phyloP scores from a whole-genome alignment of 2,113 vertebrate genomes.

The Prinia subflava region DNA sequence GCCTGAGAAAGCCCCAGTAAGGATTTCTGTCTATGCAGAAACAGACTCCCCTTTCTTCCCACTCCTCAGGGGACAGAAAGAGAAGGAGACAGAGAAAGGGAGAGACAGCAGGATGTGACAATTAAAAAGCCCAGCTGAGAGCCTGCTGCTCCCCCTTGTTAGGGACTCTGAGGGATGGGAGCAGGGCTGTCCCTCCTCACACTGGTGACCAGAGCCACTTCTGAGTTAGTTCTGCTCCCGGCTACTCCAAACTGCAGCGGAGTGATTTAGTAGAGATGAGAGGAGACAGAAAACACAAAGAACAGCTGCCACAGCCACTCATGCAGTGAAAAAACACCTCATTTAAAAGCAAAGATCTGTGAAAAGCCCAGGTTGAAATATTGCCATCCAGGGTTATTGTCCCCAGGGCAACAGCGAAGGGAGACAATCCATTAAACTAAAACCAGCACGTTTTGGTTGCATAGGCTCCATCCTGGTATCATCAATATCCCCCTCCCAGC shows the following conservation, averaged over 20 bases:
- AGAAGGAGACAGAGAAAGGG: not conserved
- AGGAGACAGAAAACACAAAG: constrained; percentile 72
- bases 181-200: constrained; percentile 8
- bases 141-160: not conserved
- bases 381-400: constrained; percentile 67
- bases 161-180: constrained; percentile 17
- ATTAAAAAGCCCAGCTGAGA: not conserved
- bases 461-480: not conserved
- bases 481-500: not conserved
- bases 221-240: constrained; percentile 54
- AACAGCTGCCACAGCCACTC: constrained; percentile 75
- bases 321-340: constrained; percentile 75
- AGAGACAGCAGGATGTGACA: constrained; percentile 26
- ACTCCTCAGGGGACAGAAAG: not conserved
- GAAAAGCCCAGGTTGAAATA: constrained; percentile 71
- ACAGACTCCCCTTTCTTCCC: not conserved
- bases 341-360: constrained; percentile 71
- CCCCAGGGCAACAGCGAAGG: constrained; percentile 64
- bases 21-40: not conserved
- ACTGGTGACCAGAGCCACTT: constrained; percentile 46
- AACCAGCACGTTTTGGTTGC: constrained; percentile 63
- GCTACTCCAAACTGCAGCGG: constrained; percentile 64
- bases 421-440: constrained; percentile 79
- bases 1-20: not conserved
- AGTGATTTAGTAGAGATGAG: constrained; percentile 71